Evolutionary conservation across 37 sponge, comb jelly and placozoan species (phyloP), one percentile per base, ranked within the genome.

Genomic region (Eunapius fragilis): DNA sequence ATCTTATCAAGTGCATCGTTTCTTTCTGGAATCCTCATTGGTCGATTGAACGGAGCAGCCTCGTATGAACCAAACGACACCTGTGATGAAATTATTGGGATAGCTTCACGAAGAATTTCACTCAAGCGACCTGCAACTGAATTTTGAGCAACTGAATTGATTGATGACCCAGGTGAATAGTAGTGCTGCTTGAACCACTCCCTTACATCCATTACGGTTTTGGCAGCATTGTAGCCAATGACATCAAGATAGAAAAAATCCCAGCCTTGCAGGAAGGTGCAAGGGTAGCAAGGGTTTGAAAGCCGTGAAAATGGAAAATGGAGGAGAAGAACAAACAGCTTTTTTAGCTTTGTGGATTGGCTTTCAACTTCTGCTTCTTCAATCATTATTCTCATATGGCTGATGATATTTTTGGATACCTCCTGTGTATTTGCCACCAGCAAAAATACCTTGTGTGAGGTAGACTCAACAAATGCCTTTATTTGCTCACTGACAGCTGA

Each of bases 221-320:
- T 31, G 0, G 13, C 82, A 24, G 90, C 30, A 37, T 82, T 90
- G 86, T 86, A 87, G 10, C 87, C 80, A 78, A 90, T 85, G 11
- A 91, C 79, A 71, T 97, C 97, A 31, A 94, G 84, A 77, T 94
- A 97, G 27, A 47, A 81, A 70, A 93, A 92, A 37, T 93, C 91
- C 97, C 97, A 97, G 13, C 97, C 95, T 72, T 90, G 74, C 80
- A 97, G 93, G 84, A 97, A 97, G 32, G 88, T 76, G 28, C 95
- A 82, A 3, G 95, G 97, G 74, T 97, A 97, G 80, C 97, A 92
- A 13, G 90, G 79, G 10, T 90, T 69, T 48, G 84, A 88, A 69
- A 93, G 91, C 31, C 82, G 47, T 0, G 91, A 75, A 22, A 93
- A 89, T 19, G 96, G 94, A 32, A 91, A 96, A 82, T 96, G 93